Evolutionary conservation across 2,797 vertebrate species (phyloP), one percentile per base, ranked within the genome.

Genomic region (Oreortyx pictus): DNA sequence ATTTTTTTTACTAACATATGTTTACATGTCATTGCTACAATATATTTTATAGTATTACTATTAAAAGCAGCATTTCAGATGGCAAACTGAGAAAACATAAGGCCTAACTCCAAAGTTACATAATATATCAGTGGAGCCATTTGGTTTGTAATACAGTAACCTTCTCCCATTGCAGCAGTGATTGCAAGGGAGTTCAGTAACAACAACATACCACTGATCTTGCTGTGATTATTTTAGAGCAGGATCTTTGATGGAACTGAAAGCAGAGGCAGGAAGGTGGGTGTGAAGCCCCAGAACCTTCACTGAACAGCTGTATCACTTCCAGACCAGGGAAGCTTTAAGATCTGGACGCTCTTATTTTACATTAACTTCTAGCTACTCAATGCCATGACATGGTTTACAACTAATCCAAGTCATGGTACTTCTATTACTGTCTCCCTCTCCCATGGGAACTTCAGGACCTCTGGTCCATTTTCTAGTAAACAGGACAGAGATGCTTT

Each of bases 401-500:
- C 24, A 71, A 61, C 44, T 64, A 78, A 82, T 41, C 37, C 44
- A 76, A 86, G 54, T 17, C 62, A 77, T 2, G 17, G 44, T 27
- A 60, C 41, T 57, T 72, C 52, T 61, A 7, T 56, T 7, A 47
- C 41, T 1, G 22, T n/a, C 56, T 2, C 74, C 67, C 50, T 89
- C 68, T 88, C 35, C 43, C 56, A 43, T 10, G 18, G 4, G 27
- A 57, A 7, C 29, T 44, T 37, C 44, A 41, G 54, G 23, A 74
- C 8, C 23, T 9, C 23, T 20, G 7, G 18, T 67, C 25, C n/a
- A 16, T 23, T 75, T 83, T 1, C 37, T 11, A 24, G 12, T 25
- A 44, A 59, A 43, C 5, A 14, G 5, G 10, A n/a, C 1, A 31
- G 7, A 60, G n/a, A 14, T n/a, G 39, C 4, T 1, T 35, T 33